These are phyloP conservation scores for Eumeta japonica DNA, from an alignment of 1,140 invertebrate genomes.

Conservation along the genomic window DNA sequence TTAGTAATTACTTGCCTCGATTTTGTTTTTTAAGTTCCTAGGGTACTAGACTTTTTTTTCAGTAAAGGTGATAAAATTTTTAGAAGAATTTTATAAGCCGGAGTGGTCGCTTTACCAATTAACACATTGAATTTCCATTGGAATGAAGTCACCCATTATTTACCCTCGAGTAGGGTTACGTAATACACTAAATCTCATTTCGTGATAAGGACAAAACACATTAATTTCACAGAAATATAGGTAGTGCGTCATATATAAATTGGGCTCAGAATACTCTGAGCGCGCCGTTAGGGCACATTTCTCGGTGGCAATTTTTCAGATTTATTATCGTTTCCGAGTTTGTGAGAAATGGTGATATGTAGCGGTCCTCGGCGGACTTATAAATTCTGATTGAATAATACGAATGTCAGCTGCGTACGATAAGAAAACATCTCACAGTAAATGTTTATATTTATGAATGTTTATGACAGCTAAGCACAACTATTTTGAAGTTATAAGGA, in stretches of 20 bases:
- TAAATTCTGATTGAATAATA: conserved; percentile 9
- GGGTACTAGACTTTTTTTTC: too few species aligned
- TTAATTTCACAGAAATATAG: neutral
- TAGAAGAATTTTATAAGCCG: too few species aligned
- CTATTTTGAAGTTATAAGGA: too few species aligned
- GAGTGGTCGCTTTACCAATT: too few species aligned
- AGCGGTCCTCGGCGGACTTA: conserved; percentile 5
- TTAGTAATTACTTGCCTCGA: too few species aligned
- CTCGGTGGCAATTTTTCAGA: conserved; percentile 5
- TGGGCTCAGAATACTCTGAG: neutral
- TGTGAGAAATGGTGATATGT: conserved; percentile 7
- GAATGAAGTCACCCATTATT: too few species aligned
- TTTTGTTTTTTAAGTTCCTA: too few species aligned
- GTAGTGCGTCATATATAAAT: neutral
- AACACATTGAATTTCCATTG: neutral
- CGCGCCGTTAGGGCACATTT: neutral
- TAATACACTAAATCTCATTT: neutral
- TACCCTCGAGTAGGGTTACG: neutral
- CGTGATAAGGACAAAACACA: neutral
- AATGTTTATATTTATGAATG: too few species aligned
- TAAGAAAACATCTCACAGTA: too few species aligned
- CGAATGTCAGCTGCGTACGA: too few species aligned
- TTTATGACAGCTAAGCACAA: too few species aligned
- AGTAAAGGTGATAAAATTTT: too few species aligned
- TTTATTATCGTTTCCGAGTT: conserved; percentile 8